Conservation (phyloP, 1,140 invertebrate genomes). For the Drosophila erecta region DNA sequence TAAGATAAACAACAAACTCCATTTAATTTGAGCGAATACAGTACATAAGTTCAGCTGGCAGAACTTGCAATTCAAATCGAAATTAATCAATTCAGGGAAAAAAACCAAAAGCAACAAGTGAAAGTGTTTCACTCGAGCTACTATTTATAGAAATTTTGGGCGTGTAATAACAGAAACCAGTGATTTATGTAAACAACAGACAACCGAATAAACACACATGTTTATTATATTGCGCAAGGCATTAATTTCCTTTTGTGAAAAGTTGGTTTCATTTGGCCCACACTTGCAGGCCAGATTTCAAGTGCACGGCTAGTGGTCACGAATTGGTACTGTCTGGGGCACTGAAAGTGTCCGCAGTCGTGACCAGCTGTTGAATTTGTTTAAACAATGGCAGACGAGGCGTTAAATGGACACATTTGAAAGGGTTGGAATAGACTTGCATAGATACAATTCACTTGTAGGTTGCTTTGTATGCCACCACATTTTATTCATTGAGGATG, state of each 20-base stretch:
- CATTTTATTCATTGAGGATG: conserved; percentile 24
- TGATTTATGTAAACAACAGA: conserved; percentile 24
- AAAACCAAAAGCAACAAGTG: conserved; percentile 63
- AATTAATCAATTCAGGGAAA: conserved; percentile 20
- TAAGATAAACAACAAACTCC: conserved; percentile 2
- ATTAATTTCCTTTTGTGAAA: conserved; percentile 42
- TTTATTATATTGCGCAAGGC: conserved; percentile 55
- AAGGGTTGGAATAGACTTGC: conserved; percentile 30
- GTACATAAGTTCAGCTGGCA: conserved; percentile 6
- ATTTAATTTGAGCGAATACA: not conserved
- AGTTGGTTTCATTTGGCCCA: conserved; percentile 5
- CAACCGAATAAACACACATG: conserved; percentile 15
- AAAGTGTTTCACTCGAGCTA: conserved; percentile 53
- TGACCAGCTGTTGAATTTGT: conserved; percentile 46
- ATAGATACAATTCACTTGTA: not conserved
- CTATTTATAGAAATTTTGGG: conserved; percentile 64
- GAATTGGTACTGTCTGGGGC: conserved; percentile 34
- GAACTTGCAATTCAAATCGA: conserved; percentile 33
- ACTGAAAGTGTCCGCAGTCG: conserved; percentile 30
- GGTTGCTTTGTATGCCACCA: conserved; percentile 1
- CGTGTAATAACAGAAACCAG: conserved; percentile 40
- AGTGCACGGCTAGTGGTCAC: conserved; percentile 64
- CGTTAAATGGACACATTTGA: conserved; percentile 25
- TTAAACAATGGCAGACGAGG: conserved; percentile 50
- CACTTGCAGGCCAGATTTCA: conserved; percentile 52